Evolutionary conservation across 1,140 invertebrate species (phyloP), one percentile per base, ranked within the genome.

Genomic region (Dinoponera quadriceps): DNA sequence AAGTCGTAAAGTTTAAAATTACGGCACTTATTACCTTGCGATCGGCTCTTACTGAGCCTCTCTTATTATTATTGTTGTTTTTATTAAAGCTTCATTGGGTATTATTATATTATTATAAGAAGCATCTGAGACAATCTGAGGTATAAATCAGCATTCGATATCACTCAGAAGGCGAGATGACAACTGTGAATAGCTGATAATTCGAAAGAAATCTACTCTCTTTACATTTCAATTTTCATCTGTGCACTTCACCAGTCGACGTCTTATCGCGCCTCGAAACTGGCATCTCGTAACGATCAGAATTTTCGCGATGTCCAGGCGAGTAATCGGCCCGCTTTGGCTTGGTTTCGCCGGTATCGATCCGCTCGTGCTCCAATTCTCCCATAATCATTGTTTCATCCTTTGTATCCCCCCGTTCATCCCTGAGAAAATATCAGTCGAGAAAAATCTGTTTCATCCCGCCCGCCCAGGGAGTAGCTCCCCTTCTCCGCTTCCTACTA

Each of bases 371-470:
- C 29, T 69, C 18, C 51, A 57, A 22, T 57, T 80, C 22, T 57
- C 18, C 29, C 13, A 25, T 44, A 78, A 78, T 80, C 33, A 80
- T 69, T 44, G 44, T 2, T 44, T 66, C n/a, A 48, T 59, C 11
- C 51, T 60, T 66, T n/a, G 33, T 77, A 33, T 33, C 20, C 18
- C 14, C 18, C 14, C 14, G 2, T 49, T 78, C 59, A n/a, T 83
- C 57, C 72, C 57, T 29, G 33, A 29, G 33, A 44, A 44, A 49
- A 74, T 55, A 81, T 59, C 33, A 25, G 4, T 25, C n/a, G 18
- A 66, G 33, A 66, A 77, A 83, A 77, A 65, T 77, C 49, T 83
- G 33, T 78, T 83, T 78, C 51, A 78, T 77, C 72, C 22, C 44
- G 48, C 72, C 22, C 44, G 48, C 51, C 25, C 44, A 55, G 33